Conservation (phyloP, 2,888 invertebrate species). For the Sturmia bella region DNA sequence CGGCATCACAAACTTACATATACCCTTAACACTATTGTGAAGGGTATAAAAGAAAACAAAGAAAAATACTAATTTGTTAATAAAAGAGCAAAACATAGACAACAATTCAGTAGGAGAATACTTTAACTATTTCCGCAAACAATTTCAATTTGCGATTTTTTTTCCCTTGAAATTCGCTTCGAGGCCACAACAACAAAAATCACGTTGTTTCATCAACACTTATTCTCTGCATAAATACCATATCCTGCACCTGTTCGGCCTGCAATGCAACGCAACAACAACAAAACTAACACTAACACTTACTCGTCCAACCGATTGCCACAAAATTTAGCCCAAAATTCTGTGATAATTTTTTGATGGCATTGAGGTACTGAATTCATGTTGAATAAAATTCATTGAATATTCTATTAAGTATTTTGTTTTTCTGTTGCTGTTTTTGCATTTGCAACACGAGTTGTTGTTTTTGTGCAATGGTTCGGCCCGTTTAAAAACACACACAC, state of each 20-base stretch:
- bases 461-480: not conserved
- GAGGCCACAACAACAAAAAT: not conserved
- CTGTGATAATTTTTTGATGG: conserved; percentile 40
- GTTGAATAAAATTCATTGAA: conserved; percentile 52
- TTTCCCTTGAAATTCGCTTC: conserved; percentile 36
- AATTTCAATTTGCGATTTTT: conserved; percentile 60
- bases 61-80: not conserved
- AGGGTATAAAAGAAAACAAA: no score
- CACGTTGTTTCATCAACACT: conserved; percentile 19
- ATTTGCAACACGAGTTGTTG: conserved; percentile 1
- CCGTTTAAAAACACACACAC: conserved; percentile 17
- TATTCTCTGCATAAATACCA: conserved; percentile 3
- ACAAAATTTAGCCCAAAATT: conserved; percentile 30
- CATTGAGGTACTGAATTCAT: conserved; percentile 41
- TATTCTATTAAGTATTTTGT: conserved; percentile 51
- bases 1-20: no score
- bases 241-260: conserved; percentile 43
- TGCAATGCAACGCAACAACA: conserved; percentile 44
- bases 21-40: no score
- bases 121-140: conserved; percentile 57
- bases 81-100: not conserved
- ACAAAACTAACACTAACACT: not conserved
- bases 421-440: conserved; percentile 17
- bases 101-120: conserved; percentile 46
- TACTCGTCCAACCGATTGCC: conserved; percentile 1